Evolutionary conservation across 2,797 vertebrate genomes (phyloP).

Genomic region (Chaetodon trifasciatus): DNA sequence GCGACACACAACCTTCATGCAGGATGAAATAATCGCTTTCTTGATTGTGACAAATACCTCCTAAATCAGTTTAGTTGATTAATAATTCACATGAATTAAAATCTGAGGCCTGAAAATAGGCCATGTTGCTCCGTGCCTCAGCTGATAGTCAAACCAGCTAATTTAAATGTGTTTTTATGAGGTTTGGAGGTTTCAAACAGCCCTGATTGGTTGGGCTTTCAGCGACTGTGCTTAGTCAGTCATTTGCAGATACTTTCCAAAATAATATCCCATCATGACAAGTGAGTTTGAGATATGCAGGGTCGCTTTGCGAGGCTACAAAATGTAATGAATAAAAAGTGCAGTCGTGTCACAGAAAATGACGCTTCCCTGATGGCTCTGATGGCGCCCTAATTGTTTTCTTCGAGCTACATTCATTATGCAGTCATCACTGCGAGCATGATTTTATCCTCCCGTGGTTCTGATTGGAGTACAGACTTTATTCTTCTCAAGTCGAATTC

Average conservation of each 20-base stretch:
- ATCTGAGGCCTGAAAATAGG: neutral
- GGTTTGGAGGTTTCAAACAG: neutral
- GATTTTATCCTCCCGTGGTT: neutral
- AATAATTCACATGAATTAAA: neutral
- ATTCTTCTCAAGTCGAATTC: neutral
- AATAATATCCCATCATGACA: conserved; percentile 8
- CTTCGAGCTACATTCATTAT: conserved; percentile 14
- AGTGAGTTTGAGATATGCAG: neutral
- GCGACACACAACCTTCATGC: neutral
- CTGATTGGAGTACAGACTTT: neutral
- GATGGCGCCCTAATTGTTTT: conserved; percentile 16
- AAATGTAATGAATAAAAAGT: neutral
- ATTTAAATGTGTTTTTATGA: neutral
- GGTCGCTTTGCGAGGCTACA: neutral
- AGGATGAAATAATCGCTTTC: conserved; percentile 9
- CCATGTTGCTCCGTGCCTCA: neutral
- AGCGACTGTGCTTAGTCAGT: neutral
- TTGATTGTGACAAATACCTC: conserved; percentile 1
- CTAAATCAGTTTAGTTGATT: neutral
- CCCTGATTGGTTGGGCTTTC: neutral
- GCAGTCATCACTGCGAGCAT: neutral
- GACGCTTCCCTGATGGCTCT: neutral
- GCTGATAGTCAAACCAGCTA: neutral
- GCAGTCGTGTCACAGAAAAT: conserved; percentile 2
- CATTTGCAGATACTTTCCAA: conserved; percentile 5